Evolutionary conservation across 2,113 vertebrate genomes (phyloP).

Genomic region (Centropus unirufus): DNA sequence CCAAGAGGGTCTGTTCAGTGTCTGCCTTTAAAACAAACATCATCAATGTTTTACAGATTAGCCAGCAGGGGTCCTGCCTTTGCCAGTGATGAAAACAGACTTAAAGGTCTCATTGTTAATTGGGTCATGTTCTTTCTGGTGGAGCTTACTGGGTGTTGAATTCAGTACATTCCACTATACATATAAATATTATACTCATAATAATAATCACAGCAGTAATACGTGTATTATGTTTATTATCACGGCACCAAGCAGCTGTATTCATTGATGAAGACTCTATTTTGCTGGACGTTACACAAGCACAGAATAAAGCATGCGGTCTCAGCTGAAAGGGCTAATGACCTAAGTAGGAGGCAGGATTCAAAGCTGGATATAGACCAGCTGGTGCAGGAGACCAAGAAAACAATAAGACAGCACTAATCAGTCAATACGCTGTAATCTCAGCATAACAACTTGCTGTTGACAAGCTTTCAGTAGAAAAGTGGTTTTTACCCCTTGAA

Average conservation of each 20-base stretch:
- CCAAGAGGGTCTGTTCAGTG: background rate
- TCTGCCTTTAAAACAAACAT: background rate
- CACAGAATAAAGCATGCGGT: background rate
- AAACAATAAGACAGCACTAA: slow-evolving; percentile 55
- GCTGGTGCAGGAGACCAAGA: slow-evolving; percentile 33
- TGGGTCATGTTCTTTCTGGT: background rate
- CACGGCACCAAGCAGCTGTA: background rate
- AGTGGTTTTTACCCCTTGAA: background rate
- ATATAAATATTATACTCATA: background rate
- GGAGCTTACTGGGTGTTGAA: background rate
- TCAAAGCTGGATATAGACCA: slow-evolving; percentile 52
- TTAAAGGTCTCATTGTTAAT: background rate
- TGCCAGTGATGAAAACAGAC: background rate
- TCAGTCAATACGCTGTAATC: slow-evolving; percentile 28
- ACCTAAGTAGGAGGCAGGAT: slow-evolving; percentile 50
- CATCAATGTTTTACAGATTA: background rate
- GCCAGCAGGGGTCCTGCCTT: slow-evolving; percentile 25
- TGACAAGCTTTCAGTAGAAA: slow-evolving; percentile 29
- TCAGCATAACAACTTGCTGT: slow-evolving; percentile 23
- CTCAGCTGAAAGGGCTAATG: slow-evolving; percentile 25
- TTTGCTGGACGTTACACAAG: background rate
- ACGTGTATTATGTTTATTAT: background rate
- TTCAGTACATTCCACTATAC: background rate
- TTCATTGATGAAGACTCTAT: background rate
- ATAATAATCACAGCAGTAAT: background rate